Percentiles rank a stretch among this genome's conserved stretches.
Conservation (phyloP, 2,797 vertebrate species). For the Apogon talboti region DNA sequence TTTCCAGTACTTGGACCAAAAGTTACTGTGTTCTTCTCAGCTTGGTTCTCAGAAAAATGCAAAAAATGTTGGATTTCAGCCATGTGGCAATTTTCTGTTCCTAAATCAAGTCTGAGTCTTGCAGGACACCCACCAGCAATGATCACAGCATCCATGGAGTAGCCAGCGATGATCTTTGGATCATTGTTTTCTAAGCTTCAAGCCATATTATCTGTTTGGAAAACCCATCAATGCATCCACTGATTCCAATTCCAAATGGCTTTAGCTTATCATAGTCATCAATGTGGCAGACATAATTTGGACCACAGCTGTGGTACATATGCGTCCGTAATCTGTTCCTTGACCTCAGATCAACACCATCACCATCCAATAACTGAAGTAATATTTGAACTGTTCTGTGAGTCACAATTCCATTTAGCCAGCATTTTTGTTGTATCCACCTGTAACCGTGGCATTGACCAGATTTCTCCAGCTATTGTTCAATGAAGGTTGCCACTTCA, state of each 20-base stretch:
- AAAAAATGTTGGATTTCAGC: conserved; percentile 22
- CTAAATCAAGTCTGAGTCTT: conserved; percentile 16
- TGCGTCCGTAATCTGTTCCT: conserved; percentile 6
- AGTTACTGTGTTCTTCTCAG: conserved; percentile 20
- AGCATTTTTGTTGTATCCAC: conserved; percentile 17
- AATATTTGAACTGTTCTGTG: conserved; percentile 8
- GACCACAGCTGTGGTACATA: conserved; percentile 20
- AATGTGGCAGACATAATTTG: conserved; percentile 43
- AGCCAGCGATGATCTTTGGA: conserved; percentile 13
- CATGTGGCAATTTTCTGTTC: conserved; percentile 26
- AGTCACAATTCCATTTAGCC: conserved; percentile 19
- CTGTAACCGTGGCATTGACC: conserved; percentile 7
- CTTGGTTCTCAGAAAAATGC: conserved; percentile 13
- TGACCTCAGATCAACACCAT: conserved; percentile 30
- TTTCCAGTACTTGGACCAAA: conserved; percentile 53
- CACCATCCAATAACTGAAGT: conserved; percentile 5
- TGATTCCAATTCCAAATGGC: conserved; percentile 25
- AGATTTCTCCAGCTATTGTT: conserved; percentile 12
- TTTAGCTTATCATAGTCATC: conserved; percentile 30
- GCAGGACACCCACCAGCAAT: conserved; percentile 6
- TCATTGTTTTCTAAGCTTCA: conserved; percentile 23
- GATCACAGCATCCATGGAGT: conserved; percentile 23
- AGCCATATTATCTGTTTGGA: conserved; percentile 25
- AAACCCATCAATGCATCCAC: conserved; percentile 13
- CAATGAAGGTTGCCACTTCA: background rate